Percentiles rank a stretch among this genome's conserved stretches.
Evolutionary conservation across 53 echinoderm and acorn worm genomes (phyloP).

Genomic region (Luidia sarsii): DNA sequence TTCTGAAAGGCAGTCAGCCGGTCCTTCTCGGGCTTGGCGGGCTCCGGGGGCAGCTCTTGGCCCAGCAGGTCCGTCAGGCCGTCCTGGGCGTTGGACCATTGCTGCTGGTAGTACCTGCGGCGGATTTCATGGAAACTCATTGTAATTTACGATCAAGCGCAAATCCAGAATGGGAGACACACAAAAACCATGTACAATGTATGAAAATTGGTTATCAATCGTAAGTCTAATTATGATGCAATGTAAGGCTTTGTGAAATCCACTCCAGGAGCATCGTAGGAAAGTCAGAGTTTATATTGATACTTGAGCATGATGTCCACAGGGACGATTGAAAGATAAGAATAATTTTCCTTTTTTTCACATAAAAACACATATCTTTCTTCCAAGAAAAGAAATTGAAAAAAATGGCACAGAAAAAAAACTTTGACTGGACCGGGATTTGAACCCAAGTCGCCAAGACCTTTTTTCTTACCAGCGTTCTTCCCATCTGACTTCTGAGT

Average conservation of each 20-base stretch:
- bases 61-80: constrained; percentile 83
- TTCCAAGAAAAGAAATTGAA: no score
- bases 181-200: not conserved
- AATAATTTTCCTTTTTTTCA: no score
- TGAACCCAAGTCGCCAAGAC: no score
- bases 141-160: not conserved
- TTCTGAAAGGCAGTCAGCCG: constrained; percentile 93
- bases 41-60: constrained; percentile 91
- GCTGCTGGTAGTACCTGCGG: constrained; percentile 87
- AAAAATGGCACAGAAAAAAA: no score
- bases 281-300: not conserved
- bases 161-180: not conserved
- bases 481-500: no score
- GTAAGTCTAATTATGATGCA: not conserved
- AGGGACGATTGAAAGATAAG: not conserved
- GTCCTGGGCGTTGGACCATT: constrained; percentile 93
- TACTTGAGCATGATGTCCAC: not conserved
- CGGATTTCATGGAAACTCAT: not conserved
- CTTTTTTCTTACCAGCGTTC: no score
- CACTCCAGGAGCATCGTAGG: not conserved
- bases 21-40: constrained; percentile 93
- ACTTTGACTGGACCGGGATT: no score
- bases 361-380: no score
- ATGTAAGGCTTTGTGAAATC: no score
- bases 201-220: not conserved